Evolutionary conservation across 1,140 invertebrate species (phyloP).

Genomic region (Brachionus paranguensis): DNA sequence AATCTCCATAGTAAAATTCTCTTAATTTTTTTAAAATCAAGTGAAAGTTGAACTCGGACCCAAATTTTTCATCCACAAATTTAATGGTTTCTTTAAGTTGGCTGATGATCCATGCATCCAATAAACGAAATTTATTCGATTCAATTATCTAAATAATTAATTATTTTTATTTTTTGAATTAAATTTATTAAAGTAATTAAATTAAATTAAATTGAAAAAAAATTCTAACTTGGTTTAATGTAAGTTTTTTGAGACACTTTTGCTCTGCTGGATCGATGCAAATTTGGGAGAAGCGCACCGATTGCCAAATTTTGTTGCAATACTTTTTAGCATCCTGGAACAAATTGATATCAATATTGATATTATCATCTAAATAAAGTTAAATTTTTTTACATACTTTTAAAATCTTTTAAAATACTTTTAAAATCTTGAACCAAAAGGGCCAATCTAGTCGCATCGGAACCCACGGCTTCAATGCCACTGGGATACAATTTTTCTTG

Average conservation of each 20-base stretch:
- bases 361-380: constrained; percentile 7
- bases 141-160: not conserved
- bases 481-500: constrained; percentile 88
- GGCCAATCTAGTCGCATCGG: constrained; percentile 91
- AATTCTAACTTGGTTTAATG: not conserved
- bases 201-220: not conserved
- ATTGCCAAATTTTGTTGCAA: constrained; percentile 99
- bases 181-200: too few species aligned
- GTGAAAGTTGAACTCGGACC: not conserved
- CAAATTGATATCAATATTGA: constrained; percentile 34
- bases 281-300: constrained; percentile 78
- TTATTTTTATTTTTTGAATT: not conserved
- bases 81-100: constrained; percentile 84
- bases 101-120: constrained; percentile 77
- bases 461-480: constrained; percentile 97
- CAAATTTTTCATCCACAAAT: constrained; percentile 92
- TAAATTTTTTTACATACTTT: constrained; percentile 80
- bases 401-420: constrained; percentile 65
- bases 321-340: constrained; percentile 27
- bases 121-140: constrained; percentile 58
- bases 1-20: constrained; percentile 28
- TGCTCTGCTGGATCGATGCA: not conserved
- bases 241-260: not conserved
- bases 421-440: constrained; percentile 85
- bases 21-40: constrained; percentile 4